Base-by-base conservation (phyloP, 2,797 vertebrate species). In the Siniperca undulata region DNA sequence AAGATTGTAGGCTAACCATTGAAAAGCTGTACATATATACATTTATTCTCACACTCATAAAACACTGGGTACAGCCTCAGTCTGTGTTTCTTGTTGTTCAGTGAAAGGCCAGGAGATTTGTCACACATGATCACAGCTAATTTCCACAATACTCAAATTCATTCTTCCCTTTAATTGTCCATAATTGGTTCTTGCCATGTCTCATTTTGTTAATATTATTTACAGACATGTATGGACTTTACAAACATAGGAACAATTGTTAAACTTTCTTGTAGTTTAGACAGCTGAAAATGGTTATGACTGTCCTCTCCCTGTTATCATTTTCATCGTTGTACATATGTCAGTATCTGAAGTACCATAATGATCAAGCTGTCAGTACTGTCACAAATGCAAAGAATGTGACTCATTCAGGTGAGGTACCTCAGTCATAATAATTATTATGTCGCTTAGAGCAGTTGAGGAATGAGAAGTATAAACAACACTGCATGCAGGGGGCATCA, bases 361-460 rank as follows among this genome's bases (percentile, higher is more conserved):
- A 84, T 70, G 64, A 89, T 85, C n/a, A 62, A 53, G 53, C 78
- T 74, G 77, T 74, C 60, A 74, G 27, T 52, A 7, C 44, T 53
- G 70, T 6, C 50, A 76, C 70, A 75, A 71, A 78, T 72, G 68
- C 69, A 74, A 64, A 16, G 19, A 44, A 70, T 68, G 58, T 70
- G 64, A 77, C 74, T 82, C 65, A 66, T 77, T 83, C 62, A 84
- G 46, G 24, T 77, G 71, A 55, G 70, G 11, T 38, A 53, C 34
- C 52, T 76, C 30, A 5, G 44, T 83, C 40, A 73, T 77, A 74
- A 81, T 70, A 64, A 24, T 86, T 58, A 74, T 78, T 74, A 84
- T 68, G 60, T 59, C 59, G 61, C 55, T 74, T 44, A 60, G 59
- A 64, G 66, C 73, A 38, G 64, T 20, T 62, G 44, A 74, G 69